A percentile compares a stretch with the other conserved stretches of the same genome.
These are phyloP conservation scores for Argyra leucocephala DNA, from an alignment of 2,888 invertebrate species.

Conservation along the genomic window DNA sequence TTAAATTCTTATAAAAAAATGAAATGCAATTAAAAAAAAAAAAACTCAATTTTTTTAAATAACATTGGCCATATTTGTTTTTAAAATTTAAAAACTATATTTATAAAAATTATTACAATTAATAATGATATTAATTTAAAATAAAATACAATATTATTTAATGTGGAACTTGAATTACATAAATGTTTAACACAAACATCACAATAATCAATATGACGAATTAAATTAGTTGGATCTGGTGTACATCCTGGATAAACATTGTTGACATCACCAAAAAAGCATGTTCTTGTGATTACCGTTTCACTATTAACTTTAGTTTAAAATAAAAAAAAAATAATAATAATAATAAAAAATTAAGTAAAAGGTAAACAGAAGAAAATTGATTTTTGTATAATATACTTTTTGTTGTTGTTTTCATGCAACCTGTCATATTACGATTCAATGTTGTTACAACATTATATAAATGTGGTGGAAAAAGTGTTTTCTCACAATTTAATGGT, in stretches of 20 bases:
- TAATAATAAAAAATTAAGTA: neutral
- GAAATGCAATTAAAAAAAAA: too few species aligned
- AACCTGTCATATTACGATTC: neutral
- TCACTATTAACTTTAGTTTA: slow-evolving; percentile 26
- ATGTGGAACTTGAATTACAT: slow-evolving; percentile 26
- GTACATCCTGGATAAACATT: slow-evolving; percentile 33
- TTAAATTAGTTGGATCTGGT: slow-evolving; percentile 31
- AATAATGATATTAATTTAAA: neutral
- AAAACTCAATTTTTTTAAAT: too few species aligned
- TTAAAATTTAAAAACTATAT: too few species aligned
- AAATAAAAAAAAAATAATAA: neutral
- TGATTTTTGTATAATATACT: neutral
- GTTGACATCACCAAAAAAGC: slow-evolving; percentile 36
- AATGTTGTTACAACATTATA: neutral
- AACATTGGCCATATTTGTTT: too few species aligned
- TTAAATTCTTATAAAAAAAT: too few species aligned
- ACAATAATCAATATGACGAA: slow-evolving; percentile 30
- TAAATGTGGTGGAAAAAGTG: neutral
- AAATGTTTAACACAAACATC: slow-evolving; percentile 28
- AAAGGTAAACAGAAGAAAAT: neutral
- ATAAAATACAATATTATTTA: neutral
- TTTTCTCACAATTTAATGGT: neutral
- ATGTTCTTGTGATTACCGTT: slow-evolving; percentile 28
- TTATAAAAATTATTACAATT: too few species aligned
- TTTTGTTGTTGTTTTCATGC: neutral